Evolutionary conservation across 2,888 invertebrate species (phyloP).

Genomic region (Meteorus cinctellus): DNA sequence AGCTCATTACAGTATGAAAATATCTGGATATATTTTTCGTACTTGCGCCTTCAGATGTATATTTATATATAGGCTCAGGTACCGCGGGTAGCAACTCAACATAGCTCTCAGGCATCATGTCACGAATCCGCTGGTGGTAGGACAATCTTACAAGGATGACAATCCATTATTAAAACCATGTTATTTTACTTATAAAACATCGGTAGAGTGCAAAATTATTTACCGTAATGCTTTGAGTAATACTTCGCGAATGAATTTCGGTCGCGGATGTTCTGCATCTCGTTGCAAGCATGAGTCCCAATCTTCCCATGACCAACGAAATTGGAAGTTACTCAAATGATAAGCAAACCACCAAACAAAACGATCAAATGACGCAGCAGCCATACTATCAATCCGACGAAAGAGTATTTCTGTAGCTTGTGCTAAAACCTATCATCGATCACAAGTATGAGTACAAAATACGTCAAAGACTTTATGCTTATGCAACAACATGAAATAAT

Average conservation of each 20-base stretch:
- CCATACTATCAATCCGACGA: constrained; percentile 97
- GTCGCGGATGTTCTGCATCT: constrained; percentile 92
- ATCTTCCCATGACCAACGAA: constrained; percentile 99
- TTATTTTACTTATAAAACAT: background rate
- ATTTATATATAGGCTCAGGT: constrained; percentile 93
- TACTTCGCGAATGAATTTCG: constrained; percentile 95
- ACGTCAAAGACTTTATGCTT: no score
- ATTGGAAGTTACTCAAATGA: constrained; percentile 99
- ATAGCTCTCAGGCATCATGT: constrained; percentile 93
- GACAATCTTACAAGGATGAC: constrained; percentile 80
- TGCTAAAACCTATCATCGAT: constrained; percentile 81
- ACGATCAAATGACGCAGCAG: constrained; percentile 95
- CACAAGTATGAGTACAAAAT: no score
- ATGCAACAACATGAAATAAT: no score
- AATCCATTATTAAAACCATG: constrained; percentile 16
- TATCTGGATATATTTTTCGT: constrained; percentile 67
- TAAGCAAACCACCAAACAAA: constrained; percentile 98
- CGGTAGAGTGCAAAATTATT: constrained; percentile 5
- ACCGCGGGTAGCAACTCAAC: constrained; percentile 87
- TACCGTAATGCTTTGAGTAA: constrained; percentile 92
- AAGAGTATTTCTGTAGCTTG: constrained; percentile 98
- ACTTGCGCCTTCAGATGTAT: constrained; percentile 92
- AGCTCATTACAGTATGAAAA: constrained; percentile 1
- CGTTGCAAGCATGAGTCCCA: constrained; percentile 91
- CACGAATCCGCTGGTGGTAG: constrained; percentile 93